These are phyloP conservation scores for Scylla paramamosain DNA, from an alignment of 1,140 invertebrate genomes.

Conservation along the genomic window DNA sequence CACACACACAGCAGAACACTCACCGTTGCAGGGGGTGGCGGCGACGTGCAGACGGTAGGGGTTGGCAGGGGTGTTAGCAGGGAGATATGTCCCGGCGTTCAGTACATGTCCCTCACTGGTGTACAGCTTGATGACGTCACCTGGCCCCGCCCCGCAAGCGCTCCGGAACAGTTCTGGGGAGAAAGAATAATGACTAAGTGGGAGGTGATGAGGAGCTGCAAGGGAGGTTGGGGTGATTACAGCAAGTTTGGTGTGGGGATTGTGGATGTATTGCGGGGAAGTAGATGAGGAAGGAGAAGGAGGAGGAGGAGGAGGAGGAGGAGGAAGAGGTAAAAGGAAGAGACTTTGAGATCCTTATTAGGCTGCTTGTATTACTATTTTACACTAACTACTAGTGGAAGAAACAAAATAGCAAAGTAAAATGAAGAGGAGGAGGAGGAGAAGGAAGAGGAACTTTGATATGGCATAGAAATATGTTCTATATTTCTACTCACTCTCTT, in stretches of 20 bases:
- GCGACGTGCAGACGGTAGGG: slow-evolving; percentile 61
- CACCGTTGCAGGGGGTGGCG: slow-evolving; percentile 68
- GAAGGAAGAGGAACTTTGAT: too few relatives aligned
- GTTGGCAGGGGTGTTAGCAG: slow-evolving; percentile 52
- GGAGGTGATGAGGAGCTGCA: neutral
- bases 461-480: too few relatives aligned
- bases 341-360: too few relatives aligned
- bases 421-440: too few relatives aligned
- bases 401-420: neutral
- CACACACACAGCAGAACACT: neutral
- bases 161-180: slow-evolving; percentile 65
- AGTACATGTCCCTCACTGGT: slow-evolving; percentile 41
- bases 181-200: neutral
- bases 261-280: neutral
- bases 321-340: too few relatives aligned
- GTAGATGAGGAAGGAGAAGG: neutral
- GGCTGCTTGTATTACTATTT: too few relatives aligned
- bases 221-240: neutral
- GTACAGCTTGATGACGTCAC: slow-evolving; percentile 68
- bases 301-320: neutral
- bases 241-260: neutral
- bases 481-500: too few relatives aligned
- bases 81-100: slow-evolving; percentile 41
- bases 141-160: slow-evolving; percentile 45
- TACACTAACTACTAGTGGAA: neutral